phyloP scores from a whole-genome alignment of 1,140 invertebrate genomes.

The Drosophila teissieri region DNA sequence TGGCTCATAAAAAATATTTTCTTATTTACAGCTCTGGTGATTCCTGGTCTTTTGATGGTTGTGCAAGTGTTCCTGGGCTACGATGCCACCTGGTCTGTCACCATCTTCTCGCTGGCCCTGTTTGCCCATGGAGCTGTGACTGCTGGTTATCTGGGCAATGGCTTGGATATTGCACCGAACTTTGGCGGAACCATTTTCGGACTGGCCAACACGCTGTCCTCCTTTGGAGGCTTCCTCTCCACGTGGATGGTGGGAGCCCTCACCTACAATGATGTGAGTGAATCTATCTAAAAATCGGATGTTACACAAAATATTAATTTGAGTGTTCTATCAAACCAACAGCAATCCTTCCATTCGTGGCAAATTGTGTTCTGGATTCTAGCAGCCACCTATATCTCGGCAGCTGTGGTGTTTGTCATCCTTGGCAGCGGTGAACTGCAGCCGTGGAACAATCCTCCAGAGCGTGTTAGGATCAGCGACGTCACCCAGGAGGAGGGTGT shows the following conservation, averaged over 20 bases:
- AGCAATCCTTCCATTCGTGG: slow-evolving; percentile 92
- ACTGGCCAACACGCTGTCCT: slow-evolving; percentile 95
- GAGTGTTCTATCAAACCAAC: slow-evolving; percentile 59
- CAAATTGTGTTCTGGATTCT: slow-evolving; percentile 94
- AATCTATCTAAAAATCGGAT: too few species aligned
- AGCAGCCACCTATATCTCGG: slow-evolving; percentile 89
- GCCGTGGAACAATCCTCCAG: slow-evolving; percentile 84
- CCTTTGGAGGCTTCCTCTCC: slow-evolving; percentile 94
- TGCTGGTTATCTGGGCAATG: slow-evolving; percentile 94
- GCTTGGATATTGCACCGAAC: slow-evolving; percentile 94
- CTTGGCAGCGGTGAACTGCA: slow-evolving; percentile 90
- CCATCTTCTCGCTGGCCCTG: slow-evolving; percentile 90
- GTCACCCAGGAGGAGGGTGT: slow-evolving; percentile 75
- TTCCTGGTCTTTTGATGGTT: slow-evolving; percentile 89
- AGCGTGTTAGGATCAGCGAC: slow-evolving; percentile 66
- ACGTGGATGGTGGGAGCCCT: slow-evolving; percentile 93
- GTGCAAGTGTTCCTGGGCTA: slow-evolving; percentile 89
- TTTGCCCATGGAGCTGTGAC: slow-evolving; percentile 94
- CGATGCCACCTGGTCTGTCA: slow-evolving; percentile 88
- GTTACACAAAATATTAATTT: slow-evolving; percentile 9
- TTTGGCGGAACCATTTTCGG: slow-evolving; percentile 96
- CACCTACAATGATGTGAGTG: slow-evolving; percentile 89
- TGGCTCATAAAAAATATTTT: background rate
- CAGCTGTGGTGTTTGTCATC: slow-evolving; percentile 88
- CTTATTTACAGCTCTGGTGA: slow-evolving; percentile 86